Evolutionary conservation across 2,113 vertebrate genomes (phyloP).

Genomic region (Sapajus apella): DNA sequence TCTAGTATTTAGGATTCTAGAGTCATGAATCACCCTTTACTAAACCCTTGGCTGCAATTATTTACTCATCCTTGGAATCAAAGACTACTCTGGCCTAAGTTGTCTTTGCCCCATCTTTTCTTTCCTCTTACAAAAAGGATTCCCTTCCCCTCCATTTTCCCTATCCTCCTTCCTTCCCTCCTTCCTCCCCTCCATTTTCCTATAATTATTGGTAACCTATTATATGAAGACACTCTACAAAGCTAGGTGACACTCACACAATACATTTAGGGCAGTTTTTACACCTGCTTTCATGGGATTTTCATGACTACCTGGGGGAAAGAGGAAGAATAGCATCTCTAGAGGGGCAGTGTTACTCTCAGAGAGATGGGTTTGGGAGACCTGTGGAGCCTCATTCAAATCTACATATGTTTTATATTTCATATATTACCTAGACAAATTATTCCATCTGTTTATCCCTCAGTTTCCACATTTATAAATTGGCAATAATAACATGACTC

Average conservation of each 20-base stretch:
- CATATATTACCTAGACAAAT: neutral
- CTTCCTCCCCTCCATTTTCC: neutral
- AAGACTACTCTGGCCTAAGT: neutral
- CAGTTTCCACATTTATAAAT: neutral
- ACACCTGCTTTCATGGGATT: neutral
- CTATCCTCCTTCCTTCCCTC: too few species aligned
- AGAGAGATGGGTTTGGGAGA: neutral
- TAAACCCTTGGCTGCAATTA: neutral
- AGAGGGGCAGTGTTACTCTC: neutral
- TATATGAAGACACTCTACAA: too few species aligned
- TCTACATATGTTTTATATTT: too few species aligned
- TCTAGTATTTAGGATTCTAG: neutral
- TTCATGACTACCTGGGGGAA: neutral
- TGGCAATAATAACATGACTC: neutral
- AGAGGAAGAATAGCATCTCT: neutral
- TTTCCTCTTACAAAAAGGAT: neutral
- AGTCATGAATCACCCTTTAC: neutral
- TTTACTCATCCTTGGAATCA: neutral
- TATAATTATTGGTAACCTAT: rapidly evolving
- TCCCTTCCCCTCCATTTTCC: too few species aligned
- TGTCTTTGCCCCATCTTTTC: neutral
- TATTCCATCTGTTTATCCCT: neutral
- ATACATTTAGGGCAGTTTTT: neutral
- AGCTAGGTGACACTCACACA: rapidly evolving
- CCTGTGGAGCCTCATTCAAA: too few species aligned